Percentiles rank a stretch among this genome's conserved stretches.
Conservation (phyloP, 1,140 invertebrate genomes). For the Himalopsyche phryganea region DNA sequence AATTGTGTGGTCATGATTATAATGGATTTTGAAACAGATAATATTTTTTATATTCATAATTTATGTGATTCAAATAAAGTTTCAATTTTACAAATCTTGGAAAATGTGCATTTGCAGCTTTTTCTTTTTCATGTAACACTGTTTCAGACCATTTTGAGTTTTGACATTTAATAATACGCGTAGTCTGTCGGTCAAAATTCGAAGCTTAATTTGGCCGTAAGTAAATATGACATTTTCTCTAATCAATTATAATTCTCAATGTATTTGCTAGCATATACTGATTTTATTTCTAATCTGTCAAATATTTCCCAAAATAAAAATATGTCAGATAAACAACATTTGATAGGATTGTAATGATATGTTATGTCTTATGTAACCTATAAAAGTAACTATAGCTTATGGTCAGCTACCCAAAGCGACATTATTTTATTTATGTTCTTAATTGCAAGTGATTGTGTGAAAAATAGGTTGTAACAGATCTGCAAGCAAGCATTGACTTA, state of each 20-base stretch:
- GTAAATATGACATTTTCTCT: conserved; percentile 18
- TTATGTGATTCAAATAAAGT: no score
- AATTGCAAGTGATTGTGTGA: not conserved
- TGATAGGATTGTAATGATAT: conserved; percentile 1
- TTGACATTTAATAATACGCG: conserved; percentile 13
- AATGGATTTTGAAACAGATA: no score
- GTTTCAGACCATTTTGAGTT: not conserved
- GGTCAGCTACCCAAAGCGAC: not conserved
- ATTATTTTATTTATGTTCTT: not conserved
- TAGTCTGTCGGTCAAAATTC: conserved; percentile 15
- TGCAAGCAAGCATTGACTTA: not conserved
- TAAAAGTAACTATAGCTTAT: conserved; percentile 5
- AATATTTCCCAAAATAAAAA: not conserved
- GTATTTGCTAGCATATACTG: not conserved
- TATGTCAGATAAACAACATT: not conserved
- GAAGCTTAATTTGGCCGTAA: conserved; percentile 6
- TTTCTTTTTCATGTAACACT: no score
- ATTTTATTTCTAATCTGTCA: not conserved
- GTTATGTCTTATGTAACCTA: conserved; percentile 31
- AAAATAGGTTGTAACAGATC: not conserved
- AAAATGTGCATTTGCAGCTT: no score
- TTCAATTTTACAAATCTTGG: no score
- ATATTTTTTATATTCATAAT: no score
- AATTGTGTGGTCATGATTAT: no score
- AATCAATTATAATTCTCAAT: not conserved